These are phyloP conservation scores for Drosophila diplacantha DNA, from an alignment of 2,888 invertebrate genomes.

Conservation along the genomic window DNA sequence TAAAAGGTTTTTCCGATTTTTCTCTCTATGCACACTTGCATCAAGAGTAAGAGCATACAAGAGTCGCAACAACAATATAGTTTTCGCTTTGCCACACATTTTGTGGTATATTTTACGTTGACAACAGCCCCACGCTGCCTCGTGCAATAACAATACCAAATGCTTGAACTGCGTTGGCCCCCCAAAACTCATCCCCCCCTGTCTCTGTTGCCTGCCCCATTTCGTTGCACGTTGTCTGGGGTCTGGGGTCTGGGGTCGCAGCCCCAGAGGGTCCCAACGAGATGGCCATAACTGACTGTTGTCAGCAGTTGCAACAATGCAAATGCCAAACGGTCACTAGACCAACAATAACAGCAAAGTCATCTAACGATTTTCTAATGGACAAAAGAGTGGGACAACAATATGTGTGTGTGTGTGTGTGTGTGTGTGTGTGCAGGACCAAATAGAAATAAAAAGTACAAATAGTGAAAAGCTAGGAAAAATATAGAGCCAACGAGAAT, in stretches of 20 bases:
- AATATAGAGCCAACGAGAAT: constrained; percentile 4
- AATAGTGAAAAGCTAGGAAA: constrained; percentile 10
- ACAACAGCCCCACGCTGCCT: constrained; percentile 42
- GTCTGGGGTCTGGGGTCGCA: constrained; percentile 17
- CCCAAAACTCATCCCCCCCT: not conserved
- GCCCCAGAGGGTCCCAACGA: constrained; percentile 12
- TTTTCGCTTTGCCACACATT: constrained; percentile 33
- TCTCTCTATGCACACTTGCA: not conserved
- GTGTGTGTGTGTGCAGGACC: not conserved
- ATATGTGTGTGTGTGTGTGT: constrained; percentile 10
- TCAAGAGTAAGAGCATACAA: not conserved
- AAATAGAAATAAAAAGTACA: not conserved
- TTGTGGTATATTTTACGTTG: constrained; percentile 41
- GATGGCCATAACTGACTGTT: constrained; percentile 41
- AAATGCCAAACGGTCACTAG: constrained; percentile 36
- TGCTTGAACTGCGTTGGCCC: constrained; percentile 51
- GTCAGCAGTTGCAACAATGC: constrained; percentile 42
- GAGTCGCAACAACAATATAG: constrained; percentile 20
- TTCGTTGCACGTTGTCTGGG: constrained; percentile 34
- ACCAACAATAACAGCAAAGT: constrained; percentile 37
- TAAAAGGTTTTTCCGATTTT: not conserved
- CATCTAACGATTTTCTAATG: constrained; percentile 63
- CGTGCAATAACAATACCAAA: constrained; percentile 49
- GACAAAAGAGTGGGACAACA: constrained; percentile 42
- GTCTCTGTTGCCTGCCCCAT: constrained; percentile 11